A percentile compares a stretch with the other conserved stretches of the same genome.
Conservation (phyloP, 2,888 invertebrate genomes). For the Idaea biselata region DNA sequence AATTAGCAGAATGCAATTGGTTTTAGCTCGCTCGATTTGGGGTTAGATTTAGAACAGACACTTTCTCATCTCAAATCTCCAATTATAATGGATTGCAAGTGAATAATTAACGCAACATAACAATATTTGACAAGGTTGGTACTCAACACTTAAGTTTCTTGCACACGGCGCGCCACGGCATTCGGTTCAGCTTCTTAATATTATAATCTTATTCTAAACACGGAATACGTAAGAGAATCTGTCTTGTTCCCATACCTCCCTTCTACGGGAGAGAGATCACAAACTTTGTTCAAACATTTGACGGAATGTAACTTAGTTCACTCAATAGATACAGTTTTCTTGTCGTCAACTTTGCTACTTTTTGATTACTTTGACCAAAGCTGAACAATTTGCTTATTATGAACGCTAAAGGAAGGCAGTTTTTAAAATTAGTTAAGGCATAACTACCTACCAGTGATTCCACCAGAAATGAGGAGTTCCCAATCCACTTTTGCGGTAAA, state of each 20-base stretch:
- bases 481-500: too few relatives aligned
- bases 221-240: conserved; percentile 69
- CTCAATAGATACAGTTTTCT: neutral
- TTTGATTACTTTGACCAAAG: neutral
- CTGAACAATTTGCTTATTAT: too few relatives aligned
- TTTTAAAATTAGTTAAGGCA: too few relatives aligned
- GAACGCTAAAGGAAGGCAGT: too few relatives aligned
- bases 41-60: conserved; percentile 14
- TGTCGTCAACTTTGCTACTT: neutral
- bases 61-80: conserved; percentile 48
- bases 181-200: conserved; percentile 61
- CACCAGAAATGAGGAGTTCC: too few relatives aligned
- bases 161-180: conserved; percentile 42
- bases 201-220: conserved; percentile 79
- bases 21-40: too few relatives aligned
- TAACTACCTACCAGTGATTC: too few relatives aligned
- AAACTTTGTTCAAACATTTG: neutral
- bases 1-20: too few relatives aligned
- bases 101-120: conserved; percentile 32
- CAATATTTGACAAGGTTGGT: conserved; percentile 36
- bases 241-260: conserved; percentile 39
- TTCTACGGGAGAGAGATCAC: conserved; percentile 11
- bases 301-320: neutral
- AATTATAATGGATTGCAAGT: conserved; percentile 63
- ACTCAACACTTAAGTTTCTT: conserved; percentile 39